Evolutionary conservation across 2,797 vertebrate species (phyloP).

Genomic region (Acrocephalus scirpaceus): DNA sequence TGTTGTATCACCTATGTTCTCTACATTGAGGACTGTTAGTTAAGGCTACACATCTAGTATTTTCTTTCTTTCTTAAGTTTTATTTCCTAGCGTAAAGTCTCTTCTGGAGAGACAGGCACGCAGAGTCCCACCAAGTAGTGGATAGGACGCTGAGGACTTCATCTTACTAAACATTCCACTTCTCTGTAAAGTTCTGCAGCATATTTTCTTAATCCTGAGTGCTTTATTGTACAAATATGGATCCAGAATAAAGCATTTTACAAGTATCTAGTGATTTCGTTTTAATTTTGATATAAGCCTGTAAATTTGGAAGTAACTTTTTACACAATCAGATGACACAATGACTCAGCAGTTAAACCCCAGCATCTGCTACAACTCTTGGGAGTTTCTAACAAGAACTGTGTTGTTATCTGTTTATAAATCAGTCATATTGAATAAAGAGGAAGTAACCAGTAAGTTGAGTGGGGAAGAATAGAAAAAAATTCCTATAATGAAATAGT

Average conservation of each 20-base stretch:
- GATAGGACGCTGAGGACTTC: background rate
- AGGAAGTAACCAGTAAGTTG: conserved; percentile 50
- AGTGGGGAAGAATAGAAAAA: conserved; percentile 57
- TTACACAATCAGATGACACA: conserved; percentile 48
- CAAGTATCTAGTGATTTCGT: background rate
- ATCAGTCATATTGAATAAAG: conserved; percentile 66
- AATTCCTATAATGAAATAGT: background rate
- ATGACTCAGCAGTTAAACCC: conserved; percentile 67
- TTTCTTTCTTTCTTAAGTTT: background rate
- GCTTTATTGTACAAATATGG: background rate
- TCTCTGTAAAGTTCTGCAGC: background rate
- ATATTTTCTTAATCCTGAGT: background rate
- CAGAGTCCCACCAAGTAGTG: background rate
- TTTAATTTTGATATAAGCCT: conserved; percentile 11
- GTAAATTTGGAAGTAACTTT: conserved; percentile 27
- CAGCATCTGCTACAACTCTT: background rate
- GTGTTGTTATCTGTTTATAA: conserved; percentile 39
- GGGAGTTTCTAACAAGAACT: conserved; percentile 75
- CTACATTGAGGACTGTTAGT: background rate
- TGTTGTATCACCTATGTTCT: background rate
- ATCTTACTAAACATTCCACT: background rate
- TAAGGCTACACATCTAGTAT: background rate
- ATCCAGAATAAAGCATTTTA: background rate
- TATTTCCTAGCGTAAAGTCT: background rate
- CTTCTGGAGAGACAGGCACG: background rate